phyloP scores from a whole-genome alignment of 2,888 invertebrate genomes.

The Gordius sp. region DNA sequence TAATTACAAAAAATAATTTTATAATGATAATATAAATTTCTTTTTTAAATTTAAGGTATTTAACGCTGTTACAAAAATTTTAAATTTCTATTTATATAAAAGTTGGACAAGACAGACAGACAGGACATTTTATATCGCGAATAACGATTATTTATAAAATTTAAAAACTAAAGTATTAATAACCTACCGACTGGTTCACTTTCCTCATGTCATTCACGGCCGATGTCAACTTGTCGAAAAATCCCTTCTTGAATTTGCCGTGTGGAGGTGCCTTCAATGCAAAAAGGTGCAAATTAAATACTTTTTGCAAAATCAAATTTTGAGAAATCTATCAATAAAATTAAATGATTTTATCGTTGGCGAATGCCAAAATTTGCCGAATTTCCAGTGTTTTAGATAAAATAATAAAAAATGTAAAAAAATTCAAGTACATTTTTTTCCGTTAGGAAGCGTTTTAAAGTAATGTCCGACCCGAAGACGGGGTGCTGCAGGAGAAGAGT shows the following conservation, averaged over 20 bases:
- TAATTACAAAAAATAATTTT: not conserved
- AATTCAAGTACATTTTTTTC: slow-evolving; percentile 10
- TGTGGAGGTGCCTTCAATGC: slow-evolving; percentile 15
- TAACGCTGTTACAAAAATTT: too few relatives aligned
- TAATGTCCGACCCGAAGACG: slow-evolving; percentile 9
- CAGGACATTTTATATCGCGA: too few relatives aligned
- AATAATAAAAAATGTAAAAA: not conserved
- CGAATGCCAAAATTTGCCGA: too few relatives aligned
- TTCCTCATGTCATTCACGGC: slow-evolving; percentile 6
- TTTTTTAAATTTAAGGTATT: too few relatives aligned
- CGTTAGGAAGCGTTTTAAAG: not conserved
- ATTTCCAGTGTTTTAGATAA: too few relatives aligned
- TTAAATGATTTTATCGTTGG: not conserved
- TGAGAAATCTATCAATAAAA: not conserved
- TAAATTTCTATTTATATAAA: too few relatives aligned
- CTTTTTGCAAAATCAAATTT: not conserved
- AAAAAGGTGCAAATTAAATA: not conserved
- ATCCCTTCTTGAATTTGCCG: slow-evolving; percentile 14
- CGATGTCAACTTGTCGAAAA: slow-evolving; percentile 1
- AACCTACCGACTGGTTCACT: not conserved
- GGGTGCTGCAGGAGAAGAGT: not conserved
- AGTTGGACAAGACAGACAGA: too few relatives aligned
- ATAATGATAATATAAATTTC: too few relatives aligned
- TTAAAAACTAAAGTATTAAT: not conserved
- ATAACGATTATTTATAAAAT: not conserved